These are phyloP conservation scores for Archips crataeganus DNA, from an alignment of 2,888 invertebrate genomes.

Conservation along the genomic window DNA sequence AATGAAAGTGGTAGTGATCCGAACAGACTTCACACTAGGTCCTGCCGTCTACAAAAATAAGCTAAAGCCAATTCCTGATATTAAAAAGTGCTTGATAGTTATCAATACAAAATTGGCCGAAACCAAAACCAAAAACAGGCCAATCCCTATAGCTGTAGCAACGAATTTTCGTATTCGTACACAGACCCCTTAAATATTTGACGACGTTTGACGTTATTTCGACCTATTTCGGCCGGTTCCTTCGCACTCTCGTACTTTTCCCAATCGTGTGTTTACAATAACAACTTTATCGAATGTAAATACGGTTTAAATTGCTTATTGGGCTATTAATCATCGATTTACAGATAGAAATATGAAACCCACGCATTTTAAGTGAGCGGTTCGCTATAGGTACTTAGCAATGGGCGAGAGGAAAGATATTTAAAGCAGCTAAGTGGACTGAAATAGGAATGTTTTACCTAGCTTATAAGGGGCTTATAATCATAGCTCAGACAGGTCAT, in stretches of 20 bases:
- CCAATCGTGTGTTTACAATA: not conserved
- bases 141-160: not conserved
- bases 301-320: not conserved
- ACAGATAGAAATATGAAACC: not conserved
- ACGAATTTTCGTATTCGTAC: not conserved
- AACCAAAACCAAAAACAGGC: not conserved
- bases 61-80: no score
- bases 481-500: no score
- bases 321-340: not conserved
- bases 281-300: not conserved
- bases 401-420: not conserved
- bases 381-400: not conserved
- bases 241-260: not conserved
- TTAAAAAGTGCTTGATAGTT: no score
- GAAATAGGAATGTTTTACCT: not conserved
- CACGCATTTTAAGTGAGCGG: not conserved
- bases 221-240: constrained; percentile 4
- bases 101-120: not conserved
- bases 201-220: constrained; percentile 16
- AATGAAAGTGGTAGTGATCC: no score
- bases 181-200: constrained; percentile 5
- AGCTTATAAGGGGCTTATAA: no score
- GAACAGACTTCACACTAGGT: no score
- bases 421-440: not conserved
- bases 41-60: no score